Percentiles rank a stretch among this genome's conserved stretches.
phyloP scores from a whole-genome alignment of 1,140 invertebrate species.

The Metaphire vulgaris region DNA sequence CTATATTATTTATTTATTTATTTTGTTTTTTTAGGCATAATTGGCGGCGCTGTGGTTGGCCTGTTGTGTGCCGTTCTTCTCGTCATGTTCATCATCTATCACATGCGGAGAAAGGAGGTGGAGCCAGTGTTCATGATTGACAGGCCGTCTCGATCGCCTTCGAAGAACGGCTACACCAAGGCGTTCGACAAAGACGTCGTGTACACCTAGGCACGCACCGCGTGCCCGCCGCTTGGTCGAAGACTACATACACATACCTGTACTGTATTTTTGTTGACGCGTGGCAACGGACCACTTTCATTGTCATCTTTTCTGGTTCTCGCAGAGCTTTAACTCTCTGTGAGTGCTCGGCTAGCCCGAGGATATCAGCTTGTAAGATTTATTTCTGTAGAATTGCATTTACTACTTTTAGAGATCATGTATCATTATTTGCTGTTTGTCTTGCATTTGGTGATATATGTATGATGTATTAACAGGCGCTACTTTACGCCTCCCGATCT shows the following conservation, averaged over 20 bases:
- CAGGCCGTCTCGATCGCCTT: not conserved
- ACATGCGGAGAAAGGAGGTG: constrained; percentile 95
- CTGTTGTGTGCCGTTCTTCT: constrained; percentile 93
- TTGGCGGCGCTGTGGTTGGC: constrained; percentile 96
- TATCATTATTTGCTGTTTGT: no score
- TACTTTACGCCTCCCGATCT: no score
- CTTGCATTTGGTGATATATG: no score
- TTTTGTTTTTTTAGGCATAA: constrained; percentile 69
- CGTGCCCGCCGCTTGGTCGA: not conserved
- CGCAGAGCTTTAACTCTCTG: no score
- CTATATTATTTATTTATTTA: not conserved
- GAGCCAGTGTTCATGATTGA: not conserved
- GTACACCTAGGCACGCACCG: not conserved
- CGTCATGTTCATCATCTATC: constrained; percentile 97
- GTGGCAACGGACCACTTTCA: constrained; percentile 58
- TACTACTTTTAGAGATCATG: no score
- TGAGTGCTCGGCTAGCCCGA: no score
- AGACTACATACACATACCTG: constrained; percentile 39
- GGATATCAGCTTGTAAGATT: no score
- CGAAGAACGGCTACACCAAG: not conserved
- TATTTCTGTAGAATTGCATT: no score
- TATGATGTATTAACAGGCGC: no score
- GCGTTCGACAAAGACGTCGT: not conserved
- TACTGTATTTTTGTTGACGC: constrained; percentile 83
- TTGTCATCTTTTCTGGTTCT: constrained; percentile 61